Base-by-base conservation (phyloP, 2,797 vertebrate species). In the Ciconia nigra region DNA sequence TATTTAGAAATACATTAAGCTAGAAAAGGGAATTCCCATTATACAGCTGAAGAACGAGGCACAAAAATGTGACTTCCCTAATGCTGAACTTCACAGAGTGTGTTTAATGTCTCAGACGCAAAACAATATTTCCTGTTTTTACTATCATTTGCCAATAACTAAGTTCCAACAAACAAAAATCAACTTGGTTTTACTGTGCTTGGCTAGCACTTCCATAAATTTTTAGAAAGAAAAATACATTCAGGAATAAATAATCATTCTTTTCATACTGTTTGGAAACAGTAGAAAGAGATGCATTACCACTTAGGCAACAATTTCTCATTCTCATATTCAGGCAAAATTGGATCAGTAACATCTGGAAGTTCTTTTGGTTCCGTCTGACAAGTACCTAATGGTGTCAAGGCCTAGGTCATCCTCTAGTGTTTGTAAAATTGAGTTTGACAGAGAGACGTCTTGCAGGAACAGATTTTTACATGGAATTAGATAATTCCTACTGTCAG, bases 381-480 rank as follows among this genome's bases (percentile, higher is more conserved):
- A 71, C 41, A 90, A 49, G 33, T 71, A 71, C 21, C 49, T 89
- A 94, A 80, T 47, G 15, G 25, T 95, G 92, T 82, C 70, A 89
- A 81, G 46, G 51, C 52, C 80, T 79, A 87, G 89, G 55, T 91
- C 72, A 87, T 84, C 65, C 59, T 91, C 63, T 78, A 65, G 55
- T 65, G 44, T 67, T 93, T 74, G 44, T 44, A 95, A 96, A 90
- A 94, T 44, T 82, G 37, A 67, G 35, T 78, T 92, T 89, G 93
- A 78, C 90, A 93, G 46, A 47, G 20, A 93, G 39, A 88, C 59
- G 84, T 82, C 87, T 94, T 93, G 37, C 49, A 84, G 47, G 49
- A 94, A 84, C 55, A 94, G 70, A 74, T 93, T 93, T 92, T 86
- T 89, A 90, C 57, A 72, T 47, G 41, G 65, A 93, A 90, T 74